Evolutionary conservation across 2,113 vertebrate genomes (phyloP).

Genomic region (Lontra canadensis): DNA sequence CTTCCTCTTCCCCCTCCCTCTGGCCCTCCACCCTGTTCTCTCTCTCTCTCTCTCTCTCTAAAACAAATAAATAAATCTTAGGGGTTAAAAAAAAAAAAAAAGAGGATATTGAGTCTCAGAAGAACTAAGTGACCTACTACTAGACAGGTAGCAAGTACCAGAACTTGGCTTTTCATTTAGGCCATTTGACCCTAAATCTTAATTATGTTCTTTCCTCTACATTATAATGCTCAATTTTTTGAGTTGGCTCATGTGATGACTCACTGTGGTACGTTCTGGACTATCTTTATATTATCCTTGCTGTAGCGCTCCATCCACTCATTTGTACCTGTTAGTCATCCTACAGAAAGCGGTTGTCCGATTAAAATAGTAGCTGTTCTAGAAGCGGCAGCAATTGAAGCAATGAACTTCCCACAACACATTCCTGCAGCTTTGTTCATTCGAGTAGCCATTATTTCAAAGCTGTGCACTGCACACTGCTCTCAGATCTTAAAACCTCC

Average conservation of each 20-base stretch:
- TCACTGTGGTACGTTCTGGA: not conserved
- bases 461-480: not conserved
- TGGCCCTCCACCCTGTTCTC: not conserved
- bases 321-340: constrained; percentile 37
- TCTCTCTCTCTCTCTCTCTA: not conserved
- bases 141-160: not conserved
- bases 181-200: not conserved
- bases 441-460: constrained; percentile 7
- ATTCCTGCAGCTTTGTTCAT: not conserved
- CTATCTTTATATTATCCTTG: not conserved
- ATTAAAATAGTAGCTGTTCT: constrained; percentile 41
- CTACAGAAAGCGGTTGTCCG: not conserved
- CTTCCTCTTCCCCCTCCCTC: not conserved
- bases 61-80: not conserved
- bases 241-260: not conserved
- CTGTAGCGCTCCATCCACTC: not conserved
- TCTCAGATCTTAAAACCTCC: constrained; percentile 24
- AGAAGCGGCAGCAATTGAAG: constrained; percentile 41
- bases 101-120: not conserved
- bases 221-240: not conserved
- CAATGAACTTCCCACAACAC: constrained; percentile 52
- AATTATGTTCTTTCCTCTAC: not conserved
- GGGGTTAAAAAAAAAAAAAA: not conserved
- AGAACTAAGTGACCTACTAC: not conserved
- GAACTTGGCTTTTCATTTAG: not conserved